Evolutionary conservation across 2,888 invertebrate species (phyloP), one percentile per base, ranked within the genome.

Genomic region (Elysia crispata): DNA sequence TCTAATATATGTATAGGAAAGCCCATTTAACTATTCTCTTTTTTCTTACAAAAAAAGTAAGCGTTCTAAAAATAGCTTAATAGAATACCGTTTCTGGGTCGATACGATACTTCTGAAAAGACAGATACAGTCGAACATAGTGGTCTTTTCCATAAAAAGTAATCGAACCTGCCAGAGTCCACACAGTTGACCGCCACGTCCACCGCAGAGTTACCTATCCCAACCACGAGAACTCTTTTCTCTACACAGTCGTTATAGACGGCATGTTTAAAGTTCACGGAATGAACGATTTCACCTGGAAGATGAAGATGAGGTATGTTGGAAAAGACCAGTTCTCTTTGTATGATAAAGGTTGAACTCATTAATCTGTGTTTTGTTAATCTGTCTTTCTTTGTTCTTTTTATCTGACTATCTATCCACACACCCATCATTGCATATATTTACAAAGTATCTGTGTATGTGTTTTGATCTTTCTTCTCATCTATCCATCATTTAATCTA

Each of bases 161-260:
- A 25, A 15, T 28, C 49, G 33, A 28, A 90, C 89, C 88, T 87
- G 30, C 90, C 90, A n/a, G 83, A 85, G 67, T 87, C 84, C 18
- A 89, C 89, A 85, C 87, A 88, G 79, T 90, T 86, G 1, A 86
- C 87, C 6, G 90, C 91, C 0, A 81, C 88, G 85, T 91, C 91
- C 11, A 91, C 89, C 50, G 90, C 90, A 83, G 90, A 90, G 87
- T 91, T 91, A 8, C 91, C 91, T 72, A 91, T 90, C 23, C 91
- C 91, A 57, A 91, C 90, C 15, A 91, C 82, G 49, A 91, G 84
- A 1, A 90, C 89, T 30, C 87, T 83, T 81, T 89, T 90, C 23
- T 87, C 90, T 15, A 83, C 86, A 83, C 88, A 85, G 0, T 85
- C 86, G 83, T 90, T 91, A 66, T 84, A 83, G 49, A 86, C 79